Evolutionary conservation across 1,140 invertebrate genomes (phyloP).

Genomic region (Drosophila lini): DNA sequence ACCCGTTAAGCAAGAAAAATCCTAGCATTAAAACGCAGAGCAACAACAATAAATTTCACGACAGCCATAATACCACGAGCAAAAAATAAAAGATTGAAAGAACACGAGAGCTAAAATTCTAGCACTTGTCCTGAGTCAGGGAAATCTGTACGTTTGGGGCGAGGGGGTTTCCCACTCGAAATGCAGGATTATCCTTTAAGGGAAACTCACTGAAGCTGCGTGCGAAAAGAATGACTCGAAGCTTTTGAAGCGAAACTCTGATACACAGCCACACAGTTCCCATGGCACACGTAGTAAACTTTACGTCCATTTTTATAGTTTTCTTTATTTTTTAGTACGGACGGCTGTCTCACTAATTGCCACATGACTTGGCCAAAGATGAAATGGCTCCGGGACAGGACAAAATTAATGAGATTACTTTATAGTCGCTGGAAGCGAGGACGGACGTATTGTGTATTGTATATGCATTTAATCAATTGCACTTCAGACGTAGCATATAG

Average conservation of each 20-base stretch:
- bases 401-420: slow-evolving; percentile 71
- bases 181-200: slow-evolving; percentile 47
- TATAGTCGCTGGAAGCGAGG: slow-evolving; percentile 46
- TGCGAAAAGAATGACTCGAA: slow-evolving; percentile 54
- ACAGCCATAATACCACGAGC: slow-evolving; percentile 27
- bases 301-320: slow-evolving; percentile 74
- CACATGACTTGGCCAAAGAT: slow-evolving; percentile 51
- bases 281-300: slow-evolving; percentile 41
- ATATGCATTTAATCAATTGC: slow-evolving; percentile 72
- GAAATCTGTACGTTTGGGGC: slow-evolving; percentile 9
- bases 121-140: slow-evolving; percentile 35
- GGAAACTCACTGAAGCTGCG: slow-evolving; percentile 33
- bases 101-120: slow-evolving; percentile 47
- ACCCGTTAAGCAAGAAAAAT: slow-evolving; percentile 62
- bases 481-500: slow-evolving; percentile 50
- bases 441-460: slow-evolving; percentile 43
- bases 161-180: slow-evolving; percentile 4
- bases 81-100: slow-evolving; percentile 22
- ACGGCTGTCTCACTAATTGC: slow-evolving; percentile 67
- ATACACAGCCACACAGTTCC: slow-evolving; percentile 19
- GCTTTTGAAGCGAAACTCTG: slow-evolving; percentile 41
- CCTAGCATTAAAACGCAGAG: slow-evolving; percentile 39
- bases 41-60: slow-evolving; percentile 64
- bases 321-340: slow-evolving; percentile 40
- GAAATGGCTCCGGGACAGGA: slow-evolving; percentile 15